phyloP scores from a whole-genome alignment of 2,113 vertebrate genomes.

The Baryphthengus martii region DNA sequence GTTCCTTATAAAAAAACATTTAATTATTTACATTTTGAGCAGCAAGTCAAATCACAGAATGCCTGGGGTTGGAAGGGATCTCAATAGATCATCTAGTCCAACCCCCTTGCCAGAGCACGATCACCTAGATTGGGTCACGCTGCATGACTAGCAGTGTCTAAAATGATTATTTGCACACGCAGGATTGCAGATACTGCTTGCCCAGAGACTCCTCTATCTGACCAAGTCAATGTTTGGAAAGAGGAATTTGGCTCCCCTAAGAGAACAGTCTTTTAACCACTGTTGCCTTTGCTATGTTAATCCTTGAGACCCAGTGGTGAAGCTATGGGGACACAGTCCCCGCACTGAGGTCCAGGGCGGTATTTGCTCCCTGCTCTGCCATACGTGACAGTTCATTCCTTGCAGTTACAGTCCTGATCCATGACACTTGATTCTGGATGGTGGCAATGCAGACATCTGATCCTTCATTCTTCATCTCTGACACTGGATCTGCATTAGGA shows the following conservation, averaged over 20 bases:
- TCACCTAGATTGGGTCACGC: no score
- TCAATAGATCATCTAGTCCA: no score
- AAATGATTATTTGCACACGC: background rate
- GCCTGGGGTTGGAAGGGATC: no score
- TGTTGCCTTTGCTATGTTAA: background rate
- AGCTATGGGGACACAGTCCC: background rate
- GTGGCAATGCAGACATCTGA: constrained; percentile 2
- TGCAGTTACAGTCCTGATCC: background rate
- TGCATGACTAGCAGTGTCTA: background rate
- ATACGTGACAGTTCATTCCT: background rate
- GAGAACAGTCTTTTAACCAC: background rate
- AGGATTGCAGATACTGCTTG: background rate
- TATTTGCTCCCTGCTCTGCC: background rate
- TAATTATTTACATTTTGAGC: background rate
- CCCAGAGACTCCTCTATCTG: background rate
- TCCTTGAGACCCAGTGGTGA: background rate
- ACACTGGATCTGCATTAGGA: constrained; percentile 30
- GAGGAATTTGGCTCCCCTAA: background rate
- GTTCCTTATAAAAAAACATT: background rate
- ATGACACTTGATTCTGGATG: background rate
- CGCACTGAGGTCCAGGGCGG: background rate
- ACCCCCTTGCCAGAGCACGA: no score
- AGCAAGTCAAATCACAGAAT: background rate
- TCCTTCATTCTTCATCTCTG: constrained; percentile 20
- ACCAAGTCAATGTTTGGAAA: background rate